Evolutionary conservation across 2,888 invertebrate genomes (phyloP), one percentile per base, ranked within the genome.

Genomic region (Mesorhabditis belari): DNA sequence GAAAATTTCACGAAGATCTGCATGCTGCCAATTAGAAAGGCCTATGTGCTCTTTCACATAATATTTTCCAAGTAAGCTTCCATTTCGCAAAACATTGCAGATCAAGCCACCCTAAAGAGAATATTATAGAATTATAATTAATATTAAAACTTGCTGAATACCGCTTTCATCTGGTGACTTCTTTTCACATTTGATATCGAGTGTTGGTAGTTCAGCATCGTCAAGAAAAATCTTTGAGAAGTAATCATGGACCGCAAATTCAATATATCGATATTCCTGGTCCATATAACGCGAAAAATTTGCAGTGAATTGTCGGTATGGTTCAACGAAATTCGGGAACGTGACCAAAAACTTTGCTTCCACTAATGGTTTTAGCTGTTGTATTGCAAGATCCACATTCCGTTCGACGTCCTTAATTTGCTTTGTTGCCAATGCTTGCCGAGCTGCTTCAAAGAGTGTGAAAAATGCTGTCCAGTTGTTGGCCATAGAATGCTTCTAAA

Each of bases 121-220:
- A n/a, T n/a, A n/a, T n/a, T n/a, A n/a, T n/a, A n/a, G 5, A 57
- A n/a, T n/a, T n/a, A n/a, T n/a, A n/a, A n/a, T n/a, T n/a, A n/a
- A n/a, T n/a, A n/a, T n/a, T n/a, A n/a, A n/a, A n/a, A n/a, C n/a
- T n/a, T n/a, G n/a, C n/a, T n/a, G n/a, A n/a, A n/a, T n/a, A n/a
- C n/a, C n/a, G n/a, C n/a, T n/a, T n/a, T n/a, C n/a, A n/a, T n/a
- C n/a, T n/a, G n/a, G n/a, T n/a, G n/a, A n/a, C n/a, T n/a, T n/a
- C n/a, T n/a, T n/a, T n/a, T 58, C 52, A 44, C 57, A 57, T 44
- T 49, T 57, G n/a, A 57, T 57, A 23, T 23, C 3, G 21, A 57
- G 35, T 21, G 21, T 29, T 44, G 57, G 57, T 17, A 9, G 44
- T 44, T 57, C 57, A 12, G 57, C 9, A 26, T 44, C 17, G 57